Evolutionary conservation across 1,140 invertebrate species (phyloP).

Genomic region (Lepidurus apus): DNA sequence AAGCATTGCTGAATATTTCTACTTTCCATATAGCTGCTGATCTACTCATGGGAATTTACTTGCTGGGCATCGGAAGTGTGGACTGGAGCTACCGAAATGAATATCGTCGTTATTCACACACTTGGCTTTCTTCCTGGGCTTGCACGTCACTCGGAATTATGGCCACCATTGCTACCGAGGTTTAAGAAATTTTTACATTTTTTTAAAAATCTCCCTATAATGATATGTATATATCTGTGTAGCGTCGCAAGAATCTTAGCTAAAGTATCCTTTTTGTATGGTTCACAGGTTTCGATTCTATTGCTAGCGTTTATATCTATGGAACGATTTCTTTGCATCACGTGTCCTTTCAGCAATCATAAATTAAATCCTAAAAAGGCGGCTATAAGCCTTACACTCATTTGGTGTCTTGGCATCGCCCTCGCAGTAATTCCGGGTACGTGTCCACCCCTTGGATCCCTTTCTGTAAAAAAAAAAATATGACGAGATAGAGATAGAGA

Average conservation of each 20-base stretch:
- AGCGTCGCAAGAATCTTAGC: too few species aligned
- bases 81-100: conserved; percentile 58
- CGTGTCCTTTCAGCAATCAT: conserved; percentile 57
- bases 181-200: conserved; percentile 40
- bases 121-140: conserved; percentile 63
- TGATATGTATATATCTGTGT: too few species aligned
- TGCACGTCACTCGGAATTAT: conserved; percentile 59
- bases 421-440: conserved; percentile 60
- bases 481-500: background rate
- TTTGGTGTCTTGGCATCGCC: conserved; percentile 60
- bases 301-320: conserved; percentile 70
- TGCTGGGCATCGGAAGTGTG: conserved; percentile 61
- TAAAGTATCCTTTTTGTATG: background rate
- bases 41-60: conserved; percentile 71
- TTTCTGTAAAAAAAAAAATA: background rate
- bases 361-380: conserved; percentile 54
- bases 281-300: conserved; percentile 58
- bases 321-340: conserved; percentile 66
- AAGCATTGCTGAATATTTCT: background rate
- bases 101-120: conserved; percentile 57
- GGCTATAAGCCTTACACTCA: conserved; percentile 49
- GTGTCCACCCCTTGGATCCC: conserved; percentile 22
- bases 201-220: too few species aligned
- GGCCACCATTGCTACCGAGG: conserved; percentile 66
- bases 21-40: conserved; percentile 54